Conservation (phyloP, 2,797 vertebrate genomes). For the Pogonophryne albipinna region DNA sequence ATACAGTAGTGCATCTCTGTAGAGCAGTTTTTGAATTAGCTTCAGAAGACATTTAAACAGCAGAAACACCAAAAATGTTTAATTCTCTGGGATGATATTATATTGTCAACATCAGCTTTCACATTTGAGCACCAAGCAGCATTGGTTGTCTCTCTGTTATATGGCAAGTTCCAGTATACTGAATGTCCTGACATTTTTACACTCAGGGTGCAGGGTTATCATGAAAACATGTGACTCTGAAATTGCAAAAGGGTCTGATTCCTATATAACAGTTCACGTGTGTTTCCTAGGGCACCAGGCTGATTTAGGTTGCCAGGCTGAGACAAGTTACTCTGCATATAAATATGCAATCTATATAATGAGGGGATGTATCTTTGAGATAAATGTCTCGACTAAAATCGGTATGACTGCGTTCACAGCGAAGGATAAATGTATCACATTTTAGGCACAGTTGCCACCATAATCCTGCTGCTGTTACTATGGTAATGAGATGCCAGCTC, state of each 20-base stretch:
- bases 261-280: background rate
- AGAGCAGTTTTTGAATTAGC: too few relatives aligned
- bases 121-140: too few relatives aligned
- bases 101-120: too few relatives aligned
- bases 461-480: conserved; percentile 72
- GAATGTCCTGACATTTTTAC: background rate
- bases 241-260: too few relatives aligned
- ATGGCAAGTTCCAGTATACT: too few relatives aligned
- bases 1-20: too few relatives aligned
- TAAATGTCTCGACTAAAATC: conserved; percentile 31
- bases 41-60: background rate
- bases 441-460: conserved; percentile 57
- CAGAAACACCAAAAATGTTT: too few relatives aligned
- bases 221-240: background rate
- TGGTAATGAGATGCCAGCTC: conserved; percentile 68
- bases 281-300: conserved; percentile 5
- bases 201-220: background rate
- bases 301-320: background rate
- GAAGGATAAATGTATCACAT: conserved; percentile 61
- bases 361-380: conserved; percentile 24
- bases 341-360: conserved; percentile 42
- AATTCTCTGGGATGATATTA: too few relatives aligned
- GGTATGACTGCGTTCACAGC: conserved; percentile 34
- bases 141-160: too few relatives aligned
- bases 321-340: conserved; percentile 16